A percentile compares a stretch with the other conserved stretches of the same genome.
Evolutionary conservation across 1,140 invertebrate species (phyloP).

Genomic region (Holcopasites calliopsidis): DNA sequence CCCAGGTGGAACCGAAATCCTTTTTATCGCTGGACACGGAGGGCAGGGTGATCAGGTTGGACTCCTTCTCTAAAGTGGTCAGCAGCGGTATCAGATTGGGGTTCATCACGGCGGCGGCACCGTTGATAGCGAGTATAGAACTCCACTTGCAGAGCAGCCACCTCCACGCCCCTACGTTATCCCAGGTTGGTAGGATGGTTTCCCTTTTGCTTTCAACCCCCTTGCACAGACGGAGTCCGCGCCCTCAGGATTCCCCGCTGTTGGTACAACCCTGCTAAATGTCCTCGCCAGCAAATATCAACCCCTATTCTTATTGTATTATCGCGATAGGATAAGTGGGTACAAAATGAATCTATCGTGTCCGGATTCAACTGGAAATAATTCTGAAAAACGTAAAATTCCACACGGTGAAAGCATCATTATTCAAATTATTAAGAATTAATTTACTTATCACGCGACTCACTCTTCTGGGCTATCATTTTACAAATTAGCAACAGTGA

Average conservation of each 20-base stretch:
- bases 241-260: neutral
- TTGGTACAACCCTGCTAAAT: neutral
- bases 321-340: too few relatives aligned
- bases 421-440: too few relatives aligned
- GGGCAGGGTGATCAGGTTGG: conserved; percentile 88
- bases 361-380: too few relatives aligned
- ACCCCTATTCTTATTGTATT: neutral
- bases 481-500: too few relatives aligned
- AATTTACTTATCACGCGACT: too few relatives aligned
- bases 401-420: too few relatives aligned
- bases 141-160: conserved; percentile 87
- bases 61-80: conserved; percentile 90
- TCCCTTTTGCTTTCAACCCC: neutral
- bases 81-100: conserved; percentile 86
- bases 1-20: conserved; percentile 81
- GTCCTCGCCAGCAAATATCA: too few relatives aligned
- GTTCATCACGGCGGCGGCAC: conserved; percentile 85
- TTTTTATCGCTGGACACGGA: conserved; percentile 88
- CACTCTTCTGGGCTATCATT: too few relatives aligned
- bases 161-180: conserved; percentile 86
- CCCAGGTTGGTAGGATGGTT: conserved; percentile 82
- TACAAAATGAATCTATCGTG: too few relatives aligned
- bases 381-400: too few relatives aligned
- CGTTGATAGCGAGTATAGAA: conserved; percentile 82
- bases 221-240: too few relatives aligned